Evolutionary conservation across 2,797 vertebrate species (phyloP).

Genomic region (Chanos chanos): DNA sequence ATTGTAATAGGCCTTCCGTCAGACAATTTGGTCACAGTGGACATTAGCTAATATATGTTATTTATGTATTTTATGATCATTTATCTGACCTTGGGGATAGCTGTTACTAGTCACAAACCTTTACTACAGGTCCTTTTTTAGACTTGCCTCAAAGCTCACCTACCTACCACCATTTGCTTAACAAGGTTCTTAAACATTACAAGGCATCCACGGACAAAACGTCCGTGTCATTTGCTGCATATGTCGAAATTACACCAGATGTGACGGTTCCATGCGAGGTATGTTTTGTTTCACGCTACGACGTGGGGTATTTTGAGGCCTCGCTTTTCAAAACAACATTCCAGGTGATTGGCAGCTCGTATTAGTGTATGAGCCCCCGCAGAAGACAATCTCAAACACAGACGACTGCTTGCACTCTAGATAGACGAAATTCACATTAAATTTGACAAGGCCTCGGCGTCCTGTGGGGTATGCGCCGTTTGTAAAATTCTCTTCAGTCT

Average conservation of each 20-base stretch:
- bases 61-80: too few species aligned
- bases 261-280: conserved; percentile 34
- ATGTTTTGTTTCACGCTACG: conserved; percentile 35
- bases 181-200: background rate
- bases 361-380: conserved; percentile 27
- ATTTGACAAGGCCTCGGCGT: conserved; percentile 74
- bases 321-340: conserved; percentile 23
- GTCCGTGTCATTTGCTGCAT: background rate
- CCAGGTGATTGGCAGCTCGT: conserved; percentile 61
- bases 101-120: too few species aligned
- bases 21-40: too few species aligned
- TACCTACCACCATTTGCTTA: background rate
- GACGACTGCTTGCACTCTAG: conserved; percentile 65
- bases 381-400: conserved; percentile 12
- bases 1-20: too few species aligned
- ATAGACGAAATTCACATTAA: conserved; percentile 79
- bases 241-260: background rate
- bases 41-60: too few species aligned
- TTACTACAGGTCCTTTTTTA: too few species aligned
- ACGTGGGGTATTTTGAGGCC: conserved; percentile 23
- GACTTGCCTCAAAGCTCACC: background rate
- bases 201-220: conserved; percentile 1
- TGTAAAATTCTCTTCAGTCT: conserved; percentile 72
- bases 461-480: conserved; percentile 68
- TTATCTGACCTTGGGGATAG: too few species aligned